A percentile compares a stretch with the other conserved stretches of the same genome.
Conservation (phyloP, 2,888 invertebrate genomes). For the Drosophila yooni region DNA sequence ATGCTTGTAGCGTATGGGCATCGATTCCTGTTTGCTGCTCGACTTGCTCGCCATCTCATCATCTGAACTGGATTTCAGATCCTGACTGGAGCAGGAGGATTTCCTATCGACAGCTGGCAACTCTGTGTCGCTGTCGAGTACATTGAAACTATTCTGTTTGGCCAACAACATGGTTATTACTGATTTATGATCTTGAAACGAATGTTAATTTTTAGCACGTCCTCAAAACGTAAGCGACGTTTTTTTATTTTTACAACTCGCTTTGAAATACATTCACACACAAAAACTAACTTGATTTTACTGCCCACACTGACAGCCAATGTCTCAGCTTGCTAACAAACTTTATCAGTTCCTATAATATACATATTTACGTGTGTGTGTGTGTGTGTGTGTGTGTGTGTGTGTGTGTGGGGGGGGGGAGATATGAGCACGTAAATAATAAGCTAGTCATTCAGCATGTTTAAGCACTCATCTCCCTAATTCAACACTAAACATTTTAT, state of each 20-base stretch:
- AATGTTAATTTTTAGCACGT: conserved; percentile 22
- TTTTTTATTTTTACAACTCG: conserved; percentile 21
- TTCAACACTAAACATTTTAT: conserved; percentile 65
- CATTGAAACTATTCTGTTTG: conserved; percentile 46
- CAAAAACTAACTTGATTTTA: conserved; percentile 10
- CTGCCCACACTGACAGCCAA: conserved; percentile 20
- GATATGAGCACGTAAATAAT: conserved; percentile 21
- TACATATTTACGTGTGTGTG: not conserved
- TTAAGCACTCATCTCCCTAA: conserved; percentile 40
- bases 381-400: not conserved
- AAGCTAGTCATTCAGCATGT: conserved; percentile 35
- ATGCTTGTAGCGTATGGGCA: conserved; percentile 88
- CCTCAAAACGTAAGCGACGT: conserved; percentile 16
- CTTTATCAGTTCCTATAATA: conserved; percentile 1
- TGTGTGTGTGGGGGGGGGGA: not conserved
- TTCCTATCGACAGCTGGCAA: conserved; percentile 33
- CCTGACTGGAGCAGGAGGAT: conserved; percentile 32
- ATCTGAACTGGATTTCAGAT: conserved; percentile 39
- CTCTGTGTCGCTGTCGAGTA: conserved; percentile 48
- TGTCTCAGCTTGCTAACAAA: conserved; percentile 29
- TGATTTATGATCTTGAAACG: not conserved
- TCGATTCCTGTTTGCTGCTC: conserved; percentile 9
- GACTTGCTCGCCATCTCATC: conserved; percentile 13
- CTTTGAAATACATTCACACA: conserved; percentile 25
- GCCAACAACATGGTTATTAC: conserved; percentile 36